These are phyloP conservation scores for Anoura caudifer DNA, from an alignment of 2,113 vertebrate species.

Conservation along the genomic window DNA sequence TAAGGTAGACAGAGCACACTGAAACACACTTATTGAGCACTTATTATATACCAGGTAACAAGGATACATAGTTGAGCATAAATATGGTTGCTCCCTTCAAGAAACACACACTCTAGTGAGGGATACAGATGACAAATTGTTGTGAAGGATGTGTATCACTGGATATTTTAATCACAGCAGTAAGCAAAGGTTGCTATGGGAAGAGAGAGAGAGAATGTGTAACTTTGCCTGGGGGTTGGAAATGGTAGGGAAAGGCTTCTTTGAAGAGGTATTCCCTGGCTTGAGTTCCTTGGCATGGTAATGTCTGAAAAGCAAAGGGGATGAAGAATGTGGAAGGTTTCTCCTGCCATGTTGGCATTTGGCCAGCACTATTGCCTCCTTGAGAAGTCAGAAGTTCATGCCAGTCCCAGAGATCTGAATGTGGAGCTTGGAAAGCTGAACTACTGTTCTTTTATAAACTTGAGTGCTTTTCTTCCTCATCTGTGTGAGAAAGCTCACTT, in stretches of 20 bases:
- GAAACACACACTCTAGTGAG: neutral
- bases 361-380: neutral
- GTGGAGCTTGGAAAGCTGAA: neutral
- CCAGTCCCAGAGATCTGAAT: neutral
- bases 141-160: neutral
- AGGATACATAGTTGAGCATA: neutral
- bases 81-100: neutral
- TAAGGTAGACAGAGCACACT: neutral
- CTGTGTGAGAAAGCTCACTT: constrained; percentile 1
- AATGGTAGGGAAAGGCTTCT: neutral
- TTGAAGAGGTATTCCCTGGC: neutral
- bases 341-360: neutral
- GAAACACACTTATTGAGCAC: neutral
- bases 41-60: neutral
- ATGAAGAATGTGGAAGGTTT: neutral
- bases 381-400: neutral
- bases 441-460: neutral
- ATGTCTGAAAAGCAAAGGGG: neutral
- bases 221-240: neutral
- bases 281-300: neutral
- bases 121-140: neutral
- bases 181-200: neutral
- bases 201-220: neutral
- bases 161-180: neutral
- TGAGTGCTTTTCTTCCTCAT: neutral